phyloP scores from a whole-genome alignment of 2,888 invertebrate species.

The Drosophila percnosoma region DNA sequence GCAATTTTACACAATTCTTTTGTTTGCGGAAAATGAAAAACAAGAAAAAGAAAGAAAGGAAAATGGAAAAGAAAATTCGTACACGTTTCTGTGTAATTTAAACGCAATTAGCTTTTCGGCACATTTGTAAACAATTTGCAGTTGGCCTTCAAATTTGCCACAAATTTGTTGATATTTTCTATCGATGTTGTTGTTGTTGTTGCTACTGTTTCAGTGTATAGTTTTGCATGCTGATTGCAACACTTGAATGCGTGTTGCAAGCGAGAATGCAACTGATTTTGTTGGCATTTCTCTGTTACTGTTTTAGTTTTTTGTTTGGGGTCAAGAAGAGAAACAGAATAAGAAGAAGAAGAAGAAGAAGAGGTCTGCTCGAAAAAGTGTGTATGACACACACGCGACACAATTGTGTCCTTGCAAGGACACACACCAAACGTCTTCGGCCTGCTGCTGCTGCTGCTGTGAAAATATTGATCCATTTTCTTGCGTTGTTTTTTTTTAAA shows the following conservation, averaged over 20 bases:
- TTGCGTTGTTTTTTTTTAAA: conserved; percentile 23
- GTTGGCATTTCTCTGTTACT: background rate
- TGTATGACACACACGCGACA: conserved; percentile 34
- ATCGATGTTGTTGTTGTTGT: conserved; percentile 16
- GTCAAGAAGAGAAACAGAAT: background rate
- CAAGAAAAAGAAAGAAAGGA: background rate
- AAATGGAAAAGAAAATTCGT: background rate
- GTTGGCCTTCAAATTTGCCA: conserved; percentile 38
- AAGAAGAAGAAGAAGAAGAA: background rate
- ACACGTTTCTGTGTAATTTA: conserved; percentile 54
- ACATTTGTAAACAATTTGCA: conserved; percentile 65
- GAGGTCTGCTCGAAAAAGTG: conserved; percentile 13
- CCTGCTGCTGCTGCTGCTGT: conserved; percentile 44
- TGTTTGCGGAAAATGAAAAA: background rate
- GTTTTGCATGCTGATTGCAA: background rate
- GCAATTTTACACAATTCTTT: conserved; percentile 23
- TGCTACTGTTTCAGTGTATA: background rate
- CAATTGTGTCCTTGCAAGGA: conserved; percentile 75
- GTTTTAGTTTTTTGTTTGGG: background rate
- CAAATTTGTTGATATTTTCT: conserved; percentile 46
- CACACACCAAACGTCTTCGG: conserved; percentile 70
- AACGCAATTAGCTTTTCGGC: conserved; percentile 68
- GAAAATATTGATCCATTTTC: conserved; percentile 72
- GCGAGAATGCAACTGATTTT: conserved; percentile 5
- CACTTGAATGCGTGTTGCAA: background rate